These are phyloP conservation scores for Masticophis lateralis DNA, from an alignment of 2,797 vertebrate species.

Conservation along the genomic window DNA sequence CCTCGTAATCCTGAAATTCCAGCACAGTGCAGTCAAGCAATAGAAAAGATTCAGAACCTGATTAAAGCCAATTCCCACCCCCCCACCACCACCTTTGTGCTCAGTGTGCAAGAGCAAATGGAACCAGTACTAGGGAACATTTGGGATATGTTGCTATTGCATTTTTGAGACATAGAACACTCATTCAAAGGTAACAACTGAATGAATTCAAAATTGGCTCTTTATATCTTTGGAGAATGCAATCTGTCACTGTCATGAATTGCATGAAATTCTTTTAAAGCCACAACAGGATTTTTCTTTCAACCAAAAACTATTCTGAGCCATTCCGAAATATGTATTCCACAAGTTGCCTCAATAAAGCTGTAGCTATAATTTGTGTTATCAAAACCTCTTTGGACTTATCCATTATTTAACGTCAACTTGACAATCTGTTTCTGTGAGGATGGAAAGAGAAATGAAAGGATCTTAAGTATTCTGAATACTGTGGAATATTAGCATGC, in stretches of 20 bases:
- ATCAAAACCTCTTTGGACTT: background rate
- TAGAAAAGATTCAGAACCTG: background rate
- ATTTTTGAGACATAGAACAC: background rate
- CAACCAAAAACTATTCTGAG: background rate
- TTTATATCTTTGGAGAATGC: background rate
- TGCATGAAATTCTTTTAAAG: background rate
- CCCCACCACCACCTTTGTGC: background rate
- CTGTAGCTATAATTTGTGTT: background rate
- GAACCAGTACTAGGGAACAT: background rate
- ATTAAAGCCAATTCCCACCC: background rate
- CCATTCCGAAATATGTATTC: background rate
- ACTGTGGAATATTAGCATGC: constrained; percentile 55
- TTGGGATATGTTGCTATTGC: background rate
- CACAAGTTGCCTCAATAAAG: background rate
- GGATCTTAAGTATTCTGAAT: constrained; percentile 43
- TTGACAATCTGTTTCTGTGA: background rate
- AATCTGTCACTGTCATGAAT: background rate
- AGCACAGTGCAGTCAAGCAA: background rate
- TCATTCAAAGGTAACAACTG: background rate
- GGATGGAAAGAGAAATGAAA: constrained; percentile 44
- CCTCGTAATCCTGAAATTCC: background rate
- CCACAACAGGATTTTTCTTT: background rate
- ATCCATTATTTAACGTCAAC: background rate
- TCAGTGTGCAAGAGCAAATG: background rate
- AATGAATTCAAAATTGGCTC: background rate